Percentiles rank a stretch among this genome's conserved stretches.
phyloP scores from a whole-genome alignment of 1,140 invertebrate genomes.

The Trissolcus basalis region DNA sequence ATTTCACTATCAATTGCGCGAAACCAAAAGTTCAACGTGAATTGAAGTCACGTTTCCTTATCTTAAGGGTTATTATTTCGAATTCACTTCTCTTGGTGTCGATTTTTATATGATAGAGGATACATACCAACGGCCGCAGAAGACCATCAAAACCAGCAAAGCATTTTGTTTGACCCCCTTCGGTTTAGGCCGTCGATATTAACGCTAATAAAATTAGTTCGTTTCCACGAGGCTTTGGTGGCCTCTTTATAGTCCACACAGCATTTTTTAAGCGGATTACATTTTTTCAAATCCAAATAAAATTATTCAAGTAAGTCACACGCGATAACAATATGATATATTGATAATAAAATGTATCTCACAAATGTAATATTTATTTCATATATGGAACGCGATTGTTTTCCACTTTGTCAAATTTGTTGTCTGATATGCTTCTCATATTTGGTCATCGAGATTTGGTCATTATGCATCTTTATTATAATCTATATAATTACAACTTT shows the following conservation, averaged over 20 bases:
- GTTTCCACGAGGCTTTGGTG: too few species aligned
- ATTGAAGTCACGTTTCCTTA: too few species aligned
- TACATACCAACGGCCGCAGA: too few species aligned
- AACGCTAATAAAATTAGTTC: background rate
- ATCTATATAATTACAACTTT: background rate
- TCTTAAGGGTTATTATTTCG: too few species aligned
- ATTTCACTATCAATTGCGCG: too few species aligned
- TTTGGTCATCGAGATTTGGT: background rate
- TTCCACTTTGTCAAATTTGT: background rate
- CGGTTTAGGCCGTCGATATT: background rate
- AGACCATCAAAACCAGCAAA: too few species aligned
- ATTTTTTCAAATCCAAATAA: constrained; percentile 9
- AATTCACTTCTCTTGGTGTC: too few species aligned
- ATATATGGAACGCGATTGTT: background rate
- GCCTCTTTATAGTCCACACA: constrained; percentile 67
- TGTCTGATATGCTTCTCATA: background rate
- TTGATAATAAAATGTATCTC: background rate
- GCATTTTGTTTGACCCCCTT: too few species aligned
- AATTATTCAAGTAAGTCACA: too few species aligned
- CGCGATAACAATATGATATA: background rate
- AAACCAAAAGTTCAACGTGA: too few species aligned
- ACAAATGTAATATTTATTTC: too few species aligned
- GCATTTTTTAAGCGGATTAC: constrained; percentile 59
- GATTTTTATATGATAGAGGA: too few species aligned
- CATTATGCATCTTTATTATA: background rate